Evolutionary conservation across 2,797 vertebrate species (phyloP).

Genomic region (Macropus fuliginosus): DNA sequence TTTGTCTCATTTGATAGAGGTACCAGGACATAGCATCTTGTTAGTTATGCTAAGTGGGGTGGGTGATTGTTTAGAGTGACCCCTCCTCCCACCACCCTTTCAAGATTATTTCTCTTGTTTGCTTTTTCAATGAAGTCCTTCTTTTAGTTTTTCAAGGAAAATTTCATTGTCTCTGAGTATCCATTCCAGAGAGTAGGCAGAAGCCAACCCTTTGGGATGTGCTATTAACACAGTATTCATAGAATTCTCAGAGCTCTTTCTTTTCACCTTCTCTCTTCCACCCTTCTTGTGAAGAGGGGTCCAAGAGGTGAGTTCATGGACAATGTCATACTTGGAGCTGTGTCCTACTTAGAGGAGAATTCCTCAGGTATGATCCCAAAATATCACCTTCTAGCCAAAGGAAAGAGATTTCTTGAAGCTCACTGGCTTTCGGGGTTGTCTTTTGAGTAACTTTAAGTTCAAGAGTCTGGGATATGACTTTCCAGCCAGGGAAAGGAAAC

Average conservation of each 20-base stretch:
- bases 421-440: background rate
- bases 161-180: background rate
- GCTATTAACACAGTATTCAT: background rate
- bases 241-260: background rate
- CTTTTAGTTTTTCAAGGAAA: background rate
- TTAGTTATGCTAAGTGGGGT: background rate
- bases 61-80: background rate
- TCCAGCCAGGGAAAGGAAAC: background rate
- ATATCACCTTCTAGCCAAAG: background rate
- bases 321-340: background rate
- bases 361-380: background rate
- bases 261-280: background rate
- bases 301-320: background rate
- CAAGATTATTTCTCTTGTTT: background rate
- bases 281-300: background rate
- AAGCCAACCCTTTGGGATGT: background rate
- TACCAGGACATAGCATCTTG: background rate
- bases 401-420: background rate
- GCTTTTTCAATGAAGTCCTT: background rate
- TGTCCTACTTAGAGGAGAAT: background rate
- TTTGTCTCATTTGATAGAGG: background rate
- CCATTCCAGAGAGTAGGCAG: background rate
- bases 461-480: background rate
- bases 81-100: background rate
- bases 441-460: background rate